phyloP scores from a whole-genome alignment of 2,888 invertebrate species.

The Ophion ellenae region DNA sequence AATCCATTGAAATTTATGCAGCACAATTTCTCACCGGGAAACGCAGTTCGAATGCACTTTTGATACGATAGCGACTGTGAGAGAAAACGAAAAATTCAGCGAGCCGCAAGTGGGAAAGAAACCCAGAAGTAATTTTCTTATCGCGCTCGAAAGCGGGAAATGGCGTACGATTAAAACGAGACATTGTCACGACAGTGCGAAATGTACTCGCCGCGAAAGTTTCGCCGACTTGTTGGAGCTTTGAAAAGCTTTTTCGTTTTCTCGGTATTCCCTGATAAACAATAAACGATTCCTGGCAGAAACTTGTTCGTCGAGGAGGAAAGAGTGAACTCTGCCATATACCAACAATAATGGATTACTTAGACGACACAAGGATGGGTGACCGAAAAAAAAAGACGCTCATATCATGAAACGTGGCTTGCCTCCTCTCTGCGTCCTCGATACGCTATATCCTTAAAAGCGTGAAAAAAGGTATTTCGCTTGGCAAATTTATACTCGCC shows the following conservation, averaged over 20 bases:
- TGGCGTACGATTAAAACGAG: slow-evolving; percentile 15
- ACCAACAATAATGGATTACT: too few species aligned
- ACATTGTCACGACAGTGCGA: slow-evolving; percentile 16
- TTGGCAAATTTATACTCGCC: not conserved
- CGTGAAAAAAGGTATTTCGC: too few species aligned
- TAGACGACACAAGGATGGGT: too few species aligned
- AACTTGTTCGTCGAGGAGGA: too few species aligned
- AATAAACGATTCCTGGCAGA: too few species aligned
- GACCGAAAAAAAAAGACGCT: too few species aligned
- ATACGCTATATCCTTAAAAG: too few species aligned
- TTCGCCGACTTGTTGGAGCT: not conserved
- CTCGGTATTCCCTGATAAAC: not conserved
- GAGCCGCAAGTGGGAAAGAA: not conserved
- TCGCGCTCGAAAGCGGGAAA: slow-evolving; percentile 10
- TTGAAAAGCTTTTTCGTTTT: too few species aligned
- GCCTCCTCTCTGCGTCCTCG: too few species aligned
- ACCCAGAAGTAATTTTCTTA: slow-evolving; percentile 15
- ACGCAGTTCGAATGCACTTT: slow-evolving; percentile 20
- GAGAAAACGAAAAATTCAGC: slow-evolving; percentile 17
- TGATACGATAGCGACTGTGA: not conserved
- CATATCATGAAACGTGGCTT: too few species aligned
- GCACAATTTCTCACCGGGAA: slow-evolving; percentile 41
- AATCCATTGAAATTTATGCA: slow-evolving; percentile 26
- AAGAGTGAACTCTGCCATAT: too few species aligned
- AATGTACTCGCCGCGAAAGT: not conserved